Evolutionary conservation across 2,888 invertebrate genomes (phyloP).

Genomic region (Saturnia pavonia): DNA sequence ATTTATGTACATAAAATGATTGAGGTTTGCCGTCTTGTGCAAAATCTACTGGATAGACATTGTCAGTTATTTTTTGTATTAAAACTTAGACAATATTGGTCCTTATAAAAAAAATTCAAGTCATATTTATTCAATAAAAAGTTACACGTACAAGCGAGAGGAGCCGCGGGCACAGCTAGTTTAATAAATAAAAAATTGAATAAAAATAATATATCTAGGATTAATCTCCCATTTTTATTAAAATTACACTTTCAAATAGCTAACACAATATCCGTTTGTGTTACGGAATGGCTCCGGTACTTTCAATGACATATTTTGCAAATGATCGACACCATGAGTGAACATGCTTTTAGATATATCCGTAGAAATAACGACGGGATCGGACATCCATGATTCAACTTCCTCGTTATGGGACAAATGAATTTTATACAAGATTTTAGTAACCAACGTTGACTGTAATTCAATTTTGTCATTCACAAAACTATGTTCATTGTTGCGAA

Average conservation of each 20-base stretch:
- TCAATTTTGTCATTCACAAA: conserved; percentile 54
- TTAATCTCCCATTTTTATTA: conserved; percentile 42
- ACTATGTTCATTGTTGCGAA: conserved; percentile 53
- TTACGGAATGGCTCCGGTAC: conserved; percentile 80
- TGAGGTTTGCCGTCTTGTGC: too few species aligned
- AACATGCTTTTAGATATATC: conserved; percentile 84
- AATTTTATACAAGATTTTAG: conserved; percentile 82
- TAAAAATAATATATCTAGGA: conserved; percentile 19
- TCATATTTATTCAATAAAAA: too few species aligned
- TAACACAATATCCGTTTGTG: conserved; percentile 81
- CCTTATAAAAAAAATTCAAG: too few species aligned
- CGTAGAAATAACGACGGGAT: conserved; percentile 74
- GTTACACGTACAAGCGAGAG: too few species aligned
- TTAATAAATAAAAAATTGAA: too few species aligned
- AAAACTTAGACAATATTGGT: too few species aligned
- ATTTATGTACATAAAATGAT: too few species aligned
- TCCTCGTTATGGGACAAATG: conserved; percentile 66
- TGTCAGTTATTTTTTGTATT: too few species aligned
- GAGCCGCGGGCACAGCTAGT: too few species aligned
- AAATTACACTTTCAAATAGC: conserved; percentile 77
- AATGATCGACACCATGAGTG: conserved; percentile 74
- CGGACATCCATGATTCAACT: conserved; percentile 78
- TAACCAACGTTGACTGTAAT: conserved; percentile 72
- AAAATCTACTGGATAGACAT: too few species aligned
- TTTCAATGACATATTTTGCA: conserved; percentile 78